Evolutionary conservation across 2,113 vertebrate genomes (phyloP), one percentile per base, ranked within the genome.

Genomic region (Mustela lutreola): DNA sequence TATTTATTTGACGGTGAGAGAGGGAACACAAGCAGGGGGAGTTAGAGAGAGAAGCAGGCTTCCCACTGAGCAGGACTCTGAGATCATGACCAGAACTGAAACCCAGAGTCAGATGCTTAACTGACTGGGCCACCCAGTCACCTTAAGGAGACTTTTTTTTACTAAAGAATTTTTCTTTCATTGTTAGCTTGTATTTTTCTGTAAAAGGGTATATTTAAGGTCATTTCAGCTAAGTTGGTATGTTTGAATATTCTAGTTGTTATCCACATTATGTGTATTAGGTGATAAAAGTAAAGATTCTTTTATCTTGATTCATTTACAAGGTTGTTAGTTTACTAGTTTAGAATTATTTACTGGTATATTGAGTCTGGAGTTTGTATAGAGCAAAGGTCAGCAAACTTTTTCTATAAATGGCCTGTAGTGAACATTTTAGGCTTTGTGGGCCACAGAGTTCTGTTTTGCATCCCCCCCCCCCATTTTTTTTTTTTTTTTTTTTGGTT

Each of bases 161-260:
- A 80, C n/a, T 73, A 24, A 92, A 80, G 79, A 9, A 24, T 76
- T 56, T 95, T 86, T 92, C 19, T 76, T 33, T 63, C 60, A 63
- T 75, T 67, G 15, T 79, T 75, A 28, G 31, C 75, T 33, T 95
- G 0, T 92, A 71, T 80, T 91, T 92, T 89, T 95, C 45, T 93
- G 22, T 83, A 79, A 80, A 31, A 96, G 62, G 5, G 19, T 90
- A 28, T 5, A 63, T 88, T 96, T 92, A 91, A 92, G 78, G 22
- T 96, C 15, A 91, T 96, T 96, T 97, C 45, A 62, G 26, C 22
- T 95, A 83, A 84, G 3, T 50, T 73, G 75, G 42, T 75, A 26
- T 78, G 19, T 89, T 84, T 92, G 19, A 89, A n/a, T 22, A 58
- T 79, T 48, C 89, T 94, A 73, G 93, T 86, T 83, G 67, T 62